A percentile compares a stretch with the other conserved stretches of the same genome.
phyloP scores from a whole-genome alignment of 1,140 invertebrate species.

The Elysia chlorotica region DNA sequence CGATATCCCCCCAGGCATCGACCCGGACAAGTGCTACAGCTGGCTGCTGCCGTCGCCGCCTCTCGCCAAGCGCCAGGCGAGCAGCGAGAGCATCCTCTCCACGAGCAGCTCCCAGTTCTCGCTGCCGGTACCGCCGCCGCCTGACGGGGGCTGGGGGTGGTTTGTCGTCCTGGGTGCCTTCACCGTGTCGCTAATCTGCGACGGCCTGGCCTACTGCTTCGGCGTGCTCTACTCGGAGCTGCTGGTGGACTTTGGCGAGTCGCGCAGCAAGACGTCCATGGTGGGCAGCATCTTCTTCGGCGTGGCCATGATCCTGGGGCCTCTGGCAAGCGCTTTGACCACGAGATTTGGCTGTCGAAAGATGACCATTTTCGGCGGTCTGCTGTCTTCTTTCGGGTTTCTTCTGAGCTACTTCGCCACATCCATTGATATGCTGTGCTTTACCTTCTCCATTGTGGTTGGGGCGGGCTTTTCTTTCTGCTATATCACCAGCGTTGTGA shows the following conservation, averaged over 20 bases:
- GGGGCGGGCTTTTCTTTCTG: slow-evolving; percentile 86
- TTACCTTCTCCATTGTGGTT: slow-evolving; percentile 85
- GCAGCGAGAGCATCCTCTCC: slow-evolving; percentile 2
- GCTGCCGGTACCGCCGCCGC: slow-evolving; percentile 66
- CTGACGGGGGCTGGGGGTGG: slow-evolving; percentile 84
- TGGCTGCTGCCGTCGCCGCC: slow-evolving; percentile 1
- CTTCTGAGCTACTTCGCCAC: slow-evolving; percentile 73
- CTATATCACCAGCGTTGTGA: slow-evolving; percentile 73
- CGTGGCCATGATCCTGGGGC: slow-evolving; percentile 73
- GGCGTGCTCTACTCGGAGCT: slow-evolving; percentile 70
- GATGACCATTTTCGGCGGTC: slow-evolving; percentile 76
- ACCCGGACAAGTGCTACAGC: slow-evolving; percentile 15
- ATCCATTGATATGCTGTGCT: slow-evolving; percentile 69
- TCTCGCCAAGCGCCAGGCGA: slow-evolving; percentile 10
- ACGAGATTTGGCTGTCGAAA: slow-evolving; percentile 82
- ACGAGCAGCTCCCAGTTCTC: slow-evolving; percentile 23
- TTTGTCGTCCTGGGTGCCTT: slow-evolving; percentile 82
- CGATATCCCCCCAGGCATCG: not conserved
- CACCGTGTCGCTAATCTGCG: slow-evolving; percentile 88
- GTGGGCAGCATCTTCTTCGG: slow-evolving; percentile 56
- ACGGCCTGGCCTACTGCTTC: slow-evolving; percentile 72
- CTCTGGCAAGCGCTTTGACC: slow-evolving; percentile 84
- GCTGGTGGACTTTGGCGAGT: slow-evolving; percentile 79
- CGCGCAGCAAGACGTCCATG: slow-evolving; percentile 88
- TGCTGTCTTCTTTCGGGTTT: slow-evolving; percentile 78